phyloP scores from a whole-genome alignment of 1,140 invertebrate genomes.

The Drosophila lacertosa region DNA sequence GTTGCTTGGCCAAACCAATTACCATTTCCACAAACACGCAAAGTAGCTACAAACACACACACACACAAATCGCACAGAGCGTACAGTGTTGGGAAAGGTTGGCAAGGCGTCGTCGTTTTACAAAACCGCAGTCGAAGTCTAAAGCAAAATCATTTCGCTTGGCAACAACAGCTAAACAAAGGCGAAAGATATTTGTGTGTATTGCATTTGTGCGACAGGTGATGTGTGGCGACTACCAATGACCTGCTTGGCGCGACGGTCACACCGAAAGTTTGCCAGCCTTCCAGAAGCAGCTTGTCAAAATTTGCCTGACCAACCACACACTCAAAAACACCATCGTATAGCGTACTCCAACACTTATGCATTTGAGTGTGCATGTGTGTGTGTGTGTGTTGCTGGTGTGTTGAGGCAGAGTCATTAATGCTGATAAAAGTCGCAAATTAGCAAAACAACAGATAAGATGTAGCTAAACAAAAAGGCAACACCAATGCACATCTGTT shows the following conservation, averaged over 20 bases:
- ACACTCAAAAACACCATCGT: constrained; percentile 13
- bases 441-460: constrained; percentile 58
- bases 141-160: constrained; percentile 46
- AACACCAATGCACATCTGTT: constrained; percentile 8
- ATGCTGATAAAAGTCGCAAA: constrained; percentile 50
- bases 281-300: not conserved
- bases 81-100: constrained; percentile 38
- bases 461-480: constrained; percentile 35
- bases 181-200: constrained; percentile 19
- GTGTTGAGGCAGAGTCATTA: constrained; percentile 58
- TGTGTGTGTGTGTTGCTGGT: constrained; percentile 3
- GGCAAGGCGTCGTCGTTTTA: constrained; percentile 21
- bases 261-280: constrained; percentile 34
- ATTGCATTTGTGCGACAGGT: constrained; percentile 31
- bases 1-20: constrained; percentile 25
- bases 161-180: constrained; percentile 59
- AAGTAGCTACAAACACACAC: not conserved
- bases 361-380: not conserved
- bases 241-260: constrained; percentile 39
- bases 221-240: constrained; percentile 21
- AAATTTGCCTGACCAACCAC: constrained; percentile 44
- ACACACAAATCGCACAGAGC: not conserved
- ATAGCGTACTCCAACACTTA: constrained; percentile 26
- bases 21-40: constrained; percentile 13
- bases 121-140: constrained; percentile 37